phyloP scores from a whole-genome alignment of 1,140 invertebrate species.

The Camponotus floridanus region DNA sequence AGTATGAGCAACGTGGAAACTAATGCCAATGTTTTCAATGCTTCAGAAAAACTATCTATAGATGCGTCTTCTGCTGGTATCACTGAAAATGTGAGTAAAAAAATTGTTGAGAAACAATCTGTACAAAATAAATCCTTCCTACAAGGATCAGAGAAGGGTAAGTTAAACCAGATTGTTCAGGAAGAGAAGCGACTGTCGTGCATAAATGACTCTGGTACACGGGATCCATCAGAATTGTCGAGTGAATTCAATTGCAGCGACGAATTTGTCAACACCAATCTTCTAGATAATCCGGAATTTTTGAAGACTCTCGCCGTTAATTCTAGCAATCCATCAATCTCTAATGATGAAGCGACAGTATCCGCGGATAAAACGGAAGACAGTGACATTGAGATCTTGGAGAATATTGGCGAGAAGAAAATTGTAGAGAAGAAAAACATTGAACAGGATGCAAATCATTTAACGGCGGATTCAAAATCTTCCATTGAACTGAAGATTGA shows the following conservation, averaged over 20 bases:
- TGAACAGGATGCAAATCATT: not conserved
- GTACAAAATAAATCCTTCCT: not conserved
- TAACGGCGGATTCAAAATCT: not conserved
- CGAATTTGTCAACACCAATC: slow-evolving; percentile 81
- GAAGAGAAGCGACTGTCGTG: slow-evolving; percentile 44
- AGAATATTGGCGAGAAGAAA: slow-evolving; percentile 65
- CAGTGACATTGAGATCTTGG: slow-evolving; percentile 83
- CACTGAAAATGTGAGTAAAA: not conserved
- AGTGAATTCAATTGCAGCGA: slow-evolving; percentile 62
- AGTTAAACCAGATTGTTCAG: slow-evolving; percentile 39
- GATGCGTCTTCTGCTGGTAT: not conserved
- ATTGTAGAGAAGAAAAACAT: not conserved
- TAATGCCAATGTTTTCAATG: not conserved
- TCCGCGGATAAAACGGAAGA: slow-evolving; percentile 71
- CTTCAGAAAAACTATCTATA: not conserved
- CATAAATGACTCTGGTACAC: slow-evolving; percentile 14
- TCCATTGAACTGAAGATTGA: slow-evolving; percentile 7
- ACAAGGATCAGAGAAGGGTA: not conserved
- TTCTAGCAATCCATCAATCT: not conserved
- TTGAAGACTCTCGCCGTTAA: slow-evolving; percentile 61
- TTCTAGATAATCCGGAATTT: slow-evolving; percentile 79
- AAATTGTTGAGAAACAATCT: not conserved
- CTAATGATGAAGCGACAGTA: not conserved
- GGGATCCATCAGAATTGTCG: slow-evolving; percentile 54
- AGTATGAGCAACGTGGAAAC: not conserved